Conservation (phyloP, 92 coral and sea anemone genomes). For the Meandrina meandrites region DNA sequence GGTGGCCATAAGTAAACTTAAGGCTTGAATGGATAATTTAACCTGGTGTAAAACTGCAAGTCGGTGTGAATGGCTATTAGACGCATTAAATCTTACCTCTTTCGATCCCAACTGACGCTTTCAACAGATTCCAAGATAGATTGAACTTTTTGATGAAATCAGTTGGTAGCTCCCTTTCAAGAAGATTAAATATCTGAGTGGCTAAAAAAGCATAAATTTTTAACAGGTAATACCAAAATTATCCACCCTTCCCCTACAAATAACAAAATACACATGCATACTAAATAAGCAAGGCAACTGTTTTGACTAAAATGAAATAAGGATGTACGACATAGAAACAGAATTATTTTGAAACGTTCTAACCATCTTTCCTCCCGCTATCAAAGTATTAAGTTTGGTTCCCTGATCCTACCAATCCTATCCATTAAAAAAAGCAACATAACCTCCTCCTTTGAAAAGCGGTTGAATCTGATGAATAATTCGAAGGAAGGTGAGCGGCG, state of each 20-base stretch:
- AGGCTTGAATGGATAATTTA: too few species aligned
- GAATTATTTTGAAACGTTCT: too few species aligned
- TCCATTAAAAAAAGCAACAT: background rate
- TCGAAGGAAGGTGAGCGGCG: conserved; percentile 67
- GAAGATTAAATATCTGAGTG: conserved; percentile 30
- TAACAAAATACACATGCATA: background rate
- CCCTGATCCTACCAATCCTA: too few species aligned
- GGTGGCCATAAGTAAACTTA: too few species aligned
- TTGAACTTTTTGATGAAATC: conserved; percentile 40
- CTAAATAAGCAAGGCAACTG: too few species aligned
- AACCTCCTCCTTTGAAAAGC: conserved; percentile 59
- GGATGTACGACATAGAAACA: too few species aligned
- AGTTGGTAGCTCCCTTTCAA: conserved; percentile 22
- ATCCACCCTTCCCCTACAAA: background rate
- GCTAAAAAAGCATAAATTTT: conserved; percentile 7
- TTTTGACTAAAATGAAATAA: too few species aligned
- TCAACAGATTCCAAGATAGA: conserved; percentile 54
- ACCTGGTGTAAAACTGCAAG: too few species aligned
- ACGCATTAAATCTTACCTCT: conserved; percentile 26
- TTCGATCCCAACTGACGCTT: conserved; percentile 24
- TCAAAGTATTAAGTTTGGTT: too few species aligned
- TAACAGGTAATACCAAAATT: background rate
- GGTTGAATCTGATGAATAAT: conserved; percentile 65
- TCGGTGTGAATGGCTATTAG: too few species aligned
- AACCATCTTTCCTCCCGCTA: too few species aligned